Conservation (phyloP, 2,888 invertebrate species). For the Eubasilissa splendida region DNA sequence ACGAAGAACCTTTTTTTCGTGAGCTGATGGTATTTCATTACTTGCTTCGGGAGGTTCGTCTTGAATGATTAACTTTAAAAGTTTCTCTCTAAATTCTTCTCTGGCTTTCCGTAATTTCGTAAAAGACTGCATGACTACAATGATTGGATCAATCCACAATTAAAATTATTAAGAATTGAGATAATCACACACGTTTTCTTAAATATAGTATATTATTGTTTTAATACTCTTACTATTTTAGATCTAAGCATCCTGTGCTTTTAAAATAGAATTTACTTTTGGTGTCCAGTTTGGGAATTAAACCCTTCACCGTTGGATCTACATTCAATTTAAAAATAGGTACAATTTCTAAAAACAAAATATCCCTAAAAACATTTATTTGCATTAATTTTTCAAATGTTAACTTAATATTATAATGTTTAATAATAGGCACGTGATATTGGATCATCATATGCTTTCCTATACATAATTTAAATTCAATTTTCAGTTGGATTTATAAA, state of each 20-base stretch:
- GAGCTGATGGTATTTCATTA: conserved; percentile 72
- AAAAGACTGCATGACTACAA: conserved; percentile 76
- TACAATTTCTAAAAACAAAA: too few relatives aligned
- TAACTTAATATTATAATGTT: too few relatives aligned
- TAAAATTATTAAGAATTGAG: not conserved
- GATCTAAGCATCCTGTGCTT: not conserved
- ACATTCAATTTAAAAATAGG: too few relatives aligned
- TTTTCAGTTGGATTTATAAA: too few relatives aligned
- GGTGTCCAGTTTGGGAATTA: too few relatives aligned
- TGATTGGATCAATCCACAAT: conserved; percentile 22
- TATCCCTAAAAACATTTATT: too few relatives aligned
- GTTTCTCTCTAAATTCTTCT: conserved; percentile 85
- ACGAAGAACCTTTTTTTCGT: conserved; percentile 80
- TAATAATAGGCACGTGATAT: too few relatives aligned
- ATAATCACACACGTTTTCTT: not conserved
- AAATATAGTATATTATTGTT: not conserved
- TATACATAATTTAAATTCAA: too few relatives aligned
- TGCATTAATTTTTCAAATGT: too few relatives aligned
- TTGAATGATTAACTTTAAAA: conserved; percentile 83
- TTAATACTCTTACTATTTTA: not conserved
- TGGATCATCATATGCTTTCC: too few relatives aligned
- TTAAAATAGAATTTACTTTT: not conserved
- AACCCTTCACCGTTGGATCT: too few relatives aligned
- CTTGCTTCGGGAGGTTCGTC: conserved; percentile 69
- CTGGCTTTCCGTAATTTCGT: conserved; percentile 81